phyloP scores from a whole-genome alignment of 2,113 vertebrate genomes.

The Halcyon senegalensis region DNA sequence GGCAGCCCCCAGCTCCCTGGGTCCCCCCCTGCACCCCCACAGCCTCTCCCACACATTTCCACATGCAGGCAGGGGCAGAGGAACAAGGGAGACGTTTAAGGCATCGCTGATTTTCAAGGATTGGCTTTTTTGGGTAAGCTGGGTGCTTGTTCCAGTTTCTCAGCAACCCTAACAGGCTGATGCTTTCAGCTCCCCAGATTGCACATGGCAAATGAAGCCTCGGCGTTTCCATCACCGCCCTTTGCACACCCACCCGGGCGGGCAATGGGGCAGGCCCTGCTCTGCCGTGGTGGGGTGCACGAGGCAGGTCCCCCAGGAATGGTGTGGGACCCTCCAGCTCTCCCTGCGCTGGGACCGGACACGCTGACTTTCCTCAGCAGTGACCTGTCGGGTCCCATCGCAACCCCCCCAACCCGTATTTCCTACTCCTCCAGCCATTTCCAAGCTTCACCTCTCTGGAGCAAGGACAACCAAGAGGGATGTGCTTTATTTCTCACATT shows the following conservation, averaged over 20 bases:
- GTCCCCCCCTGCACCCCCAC: no score
- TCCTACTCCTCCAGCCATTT: background rate
- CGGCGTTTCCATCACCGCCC: background rate
- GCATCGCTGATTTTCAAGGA: background rate
- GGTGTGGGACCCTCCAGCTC: rapidly evolving
- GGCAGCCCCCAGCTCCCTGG: background rate
- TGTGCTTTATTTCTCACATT: background rate
- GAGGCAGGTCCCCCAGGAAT: rapidly evolving
- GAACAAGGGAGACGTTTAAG: background rate
- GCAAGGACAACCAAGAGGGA: background rate
- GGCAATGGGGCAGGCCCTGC: background rate
- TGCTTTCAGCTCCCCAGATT: background rate
- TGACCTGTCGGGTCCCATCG: background rate
- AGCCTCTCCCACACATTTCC: background rate
- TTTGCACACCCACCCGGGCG: background rate
- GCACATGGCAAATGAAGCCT: background rate
- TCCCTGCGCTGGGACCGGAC: background rate
- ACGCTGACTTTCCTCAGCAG: rapidly evolving
- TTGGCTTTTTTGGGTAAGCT: background rate
- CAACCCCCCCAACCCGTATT: rapidly evolving
- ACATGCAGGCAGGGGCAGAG: background rate
- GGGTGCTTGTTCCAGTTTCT: background rate
- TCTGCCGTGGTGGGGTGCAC: rapidly evolving
- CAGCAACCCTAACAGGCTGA: background rate
- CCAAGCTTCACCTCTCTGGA: background rate